Base-by-base conservation (phyloP, 1,140 invertebrate genomes). In the Diorhabda sublineata region DNA sequence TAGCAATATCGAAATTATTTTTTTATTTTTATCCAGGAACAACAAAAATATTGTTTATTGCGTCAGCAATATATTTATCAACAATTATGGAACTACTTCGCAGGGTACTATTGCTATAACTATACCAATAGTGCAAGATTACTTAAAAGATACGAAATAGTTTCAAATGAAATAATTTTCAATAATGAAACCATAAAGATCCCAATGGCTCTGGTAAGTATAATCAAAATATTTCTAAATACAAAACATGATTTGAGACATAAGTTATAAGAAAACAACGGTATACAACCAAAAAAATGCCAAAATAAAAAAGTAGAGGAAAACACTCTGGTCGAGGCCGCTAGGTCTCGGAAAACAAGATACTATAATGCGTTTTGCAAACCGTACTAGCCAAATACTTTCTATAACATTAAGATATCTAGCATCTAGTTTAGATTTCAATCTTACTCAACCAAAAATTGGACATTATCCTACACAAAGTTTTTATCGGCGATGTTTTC, bases 341-440 rank as follows among this genome's bases (percentile, higher is more conserved):
- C 26, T 1, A 26, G 26, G 26, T 26, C 26, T 78, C 6, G 59
- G 60, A 11, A 74, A 75, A 68, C 45, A 73, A 63, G 71, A 79
- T 67, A 79, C 77, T 4, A 59, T 72, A 11, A 71, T 71, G 64
- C 61, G 76, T 60, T 63, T 72, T 66, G 73, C 73, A 7, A 78
- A 78, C 64, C 64, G 69, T 58, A 45, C 71, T 6, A 64, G 70
- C 47, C 68, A 71, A 42, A 66, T 72, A 66, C 63, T 76, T 8
- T 70, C 74, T 58, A 65, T 75, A 7, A 78, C 76, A 63, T 63
- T 76, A 61, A 44, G 75, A 62, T 78, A 69, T 62, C 65, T 78
- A 64, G 74, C 76, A 6, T 73, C 70, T 65, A 75, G 75, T 9
- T 8, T 52, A 73, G 71, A 65, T 57, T 9, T 69, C n/a, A 65